These are phyloP conservation scores for Rhynchonycteris naso DNA, from an alignment of 2,797 vertebrate species.

Conservation along the genomic window DNA sequence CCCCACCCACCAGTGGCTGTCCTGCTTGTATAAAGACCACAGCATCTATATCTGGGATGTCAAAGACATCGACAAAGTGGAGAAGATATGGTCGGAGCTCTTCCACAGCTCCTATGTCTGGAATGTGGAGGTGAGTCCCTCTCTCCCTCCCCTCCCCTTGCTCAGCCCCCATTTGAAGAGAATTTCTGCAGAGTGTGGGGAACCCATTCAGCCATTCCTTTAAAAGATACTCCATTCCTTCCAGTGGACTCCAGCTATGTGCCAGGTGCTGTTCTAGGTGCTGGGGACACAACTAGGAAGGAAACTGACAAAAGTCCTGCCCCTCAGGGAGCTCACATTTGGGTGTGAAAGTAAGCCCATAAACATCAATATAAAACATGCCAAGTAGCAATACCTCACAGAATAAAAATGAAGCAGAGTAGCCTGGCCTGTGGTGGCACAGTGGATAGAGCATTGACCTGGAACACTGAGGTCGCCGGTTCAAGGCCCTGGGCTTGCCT, in stretches of 20 bases:
- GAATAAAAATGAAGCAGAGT: not conserved
- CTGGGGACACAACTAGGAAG: not conserved
- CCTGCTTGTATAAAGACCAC: conserved; percentile 94
- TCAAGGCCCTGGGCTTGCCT: too few relatives aligned
- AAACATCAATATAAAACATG: not conserved
- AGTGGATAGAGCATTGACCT: too few relatives aligned
- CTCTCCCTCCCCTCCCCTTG: not conserved
- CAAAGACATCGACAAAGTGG: conserved; percentile 82
- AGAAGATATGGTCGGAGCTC: conserved; percentile 90
- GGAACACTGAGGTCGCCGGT: too few relatives aligned
- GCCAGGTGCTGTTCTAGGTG: not conserved
- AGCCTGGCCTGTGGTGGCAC: not conserved
- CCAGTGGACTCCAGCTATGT: not conserved
- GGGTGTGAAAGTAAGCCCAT: not conserved
- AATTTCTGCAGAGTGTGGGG: not conserved
- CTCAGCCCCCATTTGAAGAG: not conserved
- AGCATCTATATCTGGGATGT: conserved; percentile 94
- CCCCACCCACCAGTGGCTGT: conserved; percentile 84
- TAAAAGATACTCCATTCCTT: not conserved
- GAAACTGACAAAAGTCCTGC: not conserved
- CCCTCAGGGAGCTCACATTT: not conserved
- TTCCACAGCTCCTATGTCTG: conserved; percentile 94
- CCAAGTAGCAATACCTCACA: not conserved
- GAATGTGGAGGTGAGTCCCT: conserved; percentile 89
- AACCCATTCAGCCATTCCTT: not conserved